Percentiles rank a stretch among this genome's conserved stretches.
These are phyloP conservation scores for Mionectes macconnelli DNA, from an alignment of 2,113 vertebrate species.

Conservation along the genomic window DNA sequence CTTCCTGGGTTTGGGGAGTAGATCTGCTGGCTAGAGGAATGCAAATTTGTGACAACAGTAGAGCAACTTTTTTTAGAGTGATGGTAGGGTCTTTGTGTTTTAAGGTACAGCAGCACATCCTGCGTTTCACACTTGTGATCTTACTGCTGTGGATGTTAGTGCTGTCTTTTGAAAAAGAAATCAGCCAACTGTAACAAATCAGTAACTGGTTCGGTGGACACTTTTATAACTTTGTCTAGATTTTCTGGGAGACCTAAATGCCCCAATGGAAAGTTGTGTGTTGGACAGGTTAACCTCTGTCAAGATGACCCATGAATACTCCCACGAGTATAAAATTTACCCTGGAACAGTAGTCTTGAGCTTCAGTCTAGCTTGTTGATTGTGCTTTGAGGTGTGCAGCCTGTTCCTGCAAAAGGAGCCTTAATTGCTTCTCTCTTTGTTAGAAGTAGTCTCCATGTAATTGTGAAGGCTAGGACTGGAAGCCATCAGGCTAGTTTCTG, in stretches of 20 bases:
- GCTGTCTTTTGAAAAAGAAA: background rate
- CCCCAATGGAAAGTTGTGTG: accelerated
- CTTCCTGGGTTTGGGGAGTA: background rate
- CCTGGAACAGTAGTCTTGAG: background rate
- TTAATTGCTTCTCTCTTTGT: background rate
- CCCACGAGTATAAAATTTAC: background rate
- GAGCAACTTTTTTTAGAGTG: background rate
- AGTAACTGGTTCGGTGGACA: background rate
- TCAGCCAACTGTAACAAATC: background rate
- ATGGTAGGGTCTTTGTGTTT: background rate
- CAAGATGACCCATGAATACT: background rate
- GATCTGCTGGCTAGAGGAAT: background rate
- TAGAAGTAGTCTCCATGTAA: background rate
- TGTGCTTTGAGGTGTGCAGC: background rate
- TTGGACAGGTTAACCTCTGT: background rate
- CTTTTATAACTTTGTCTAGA: background rate
- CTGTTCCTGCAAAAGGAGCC: background rate
- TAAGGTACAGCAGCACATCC: background rate
- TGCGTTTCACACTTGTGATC: accelerated
- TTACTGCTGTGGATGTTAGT: background rate
- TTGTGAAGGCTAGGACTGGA: background rate
- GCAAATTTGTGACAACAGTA: background rate
- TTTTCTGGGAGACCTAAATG: background rate
- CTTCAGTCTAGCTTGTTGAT: background rate
- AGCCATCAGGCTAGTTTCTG: background rate